Conservation (phyloP, 2,113 vertebrate species). For the Pelecanoides urinatrix region DNA sequence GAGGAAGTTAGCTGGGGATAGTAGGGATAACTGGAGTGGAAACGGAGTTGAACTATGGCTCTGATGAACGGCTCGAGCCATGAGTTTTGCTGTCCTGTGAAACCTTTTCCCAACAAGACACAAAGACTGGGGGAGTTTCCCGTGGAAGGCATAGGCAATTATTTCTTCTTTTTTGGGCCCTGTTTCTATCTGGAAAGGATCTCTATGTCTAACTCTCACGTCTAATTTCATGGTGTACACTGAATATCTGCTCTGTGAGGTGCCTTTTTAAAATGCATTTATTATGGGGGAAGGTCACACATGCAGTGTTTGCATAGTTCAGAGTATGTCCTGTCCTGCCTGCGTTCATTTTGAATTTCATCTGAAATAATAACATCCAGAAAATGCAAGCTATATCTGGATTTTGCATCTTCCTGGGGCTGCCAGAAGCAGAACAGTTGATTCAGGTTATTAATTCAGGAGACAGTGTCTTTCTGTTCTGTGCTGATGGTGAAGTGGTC, state of each 20-base stretch:
- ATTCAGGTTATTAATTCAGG: constrained; percentile 44
- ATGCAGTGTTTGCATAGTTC: background rate
- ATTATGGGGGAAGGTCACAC: background rate
- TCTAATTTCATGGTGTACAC: background rate
- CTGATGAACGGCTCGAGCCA: background rate
- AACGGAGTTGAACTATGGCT: background rate
- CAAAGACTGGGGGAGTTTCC: background rate
- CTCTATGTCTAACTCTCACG: background rate
- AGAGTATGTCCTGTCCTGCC: background rate
- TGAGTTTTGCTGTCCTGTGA: background rate
- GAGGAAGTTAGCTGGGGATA: background rate
- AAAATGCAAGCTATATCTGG: background rate
- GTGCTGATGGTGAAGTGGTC: constrained; percentile 41
- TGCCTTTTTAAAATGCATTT: background rate
- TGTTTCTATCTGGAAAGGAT: background rate
- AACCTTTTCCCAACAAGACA: background rate
- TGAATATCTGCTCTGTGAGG: background rate
- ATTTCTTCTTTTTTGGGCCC: background rate
- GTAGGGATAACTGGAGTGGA: background rate
- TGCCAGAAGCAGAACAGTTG: constrained; percentile 9
- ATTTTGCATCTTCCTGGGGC: background rate
- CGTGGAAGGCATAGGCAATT: background rate
- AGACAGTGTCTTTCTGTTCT: background rate
- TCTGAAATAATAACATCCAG: background rate
- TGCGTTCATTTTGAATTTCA: background rate